Percentiles rank a stretch among this genome's conserved stretches.
Evolutionary conservation across 2,113 vertebrate genomes (phyloP).

Genomic region (Cettia cetti): DNA sequence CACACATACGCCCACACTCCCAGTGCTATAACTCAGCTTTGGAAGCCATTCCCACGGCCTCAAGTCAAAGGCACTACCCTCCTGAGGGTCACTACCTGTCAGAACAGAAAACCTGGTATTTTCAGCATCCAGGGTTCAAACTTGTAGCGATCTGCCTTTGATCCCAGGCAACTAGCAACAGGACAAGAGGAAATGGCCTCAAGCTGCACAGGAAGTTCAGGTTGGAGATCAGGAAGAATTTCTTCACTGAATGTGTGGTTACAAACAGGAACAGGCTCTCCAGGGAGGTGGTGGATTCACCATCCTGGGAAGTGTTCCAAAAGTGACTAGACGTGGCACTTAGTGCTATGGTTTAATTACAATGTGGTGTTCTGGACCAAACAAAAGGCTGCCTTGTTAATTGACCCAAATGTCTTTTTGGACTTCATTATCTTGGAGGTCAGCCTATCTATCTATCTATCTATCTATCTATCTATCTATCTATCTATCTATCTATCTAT

Average conservation of each 20-base stretch:
- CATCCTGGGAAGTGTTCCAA: not conserved
- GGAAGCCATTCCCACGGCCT: too few species aligned
- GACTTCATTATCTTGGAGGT: not conserved
- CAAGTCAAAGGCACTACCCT: too few species aligned
- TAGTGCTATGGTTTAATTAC: not conserved
- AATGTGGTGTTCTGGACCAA: not conserved
- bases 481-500: not conserved
- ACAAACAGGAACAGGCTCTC: not conserved
- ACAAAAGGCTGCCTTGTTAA: not conserved
- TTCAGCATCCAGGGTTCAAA: too few species aligned
- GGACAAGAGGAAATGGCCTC: not conserved
- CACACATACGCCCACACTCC: too few species aligned
- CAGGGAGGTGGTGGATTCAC: not conserved
- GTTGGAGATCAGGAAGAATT: not conserved
- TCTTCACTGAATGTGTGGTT: not conserved
- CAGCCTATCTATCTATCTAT: not conserved
- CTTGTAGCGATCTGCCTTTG: not conserved
- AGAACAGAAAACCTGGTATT: too few species aligned
- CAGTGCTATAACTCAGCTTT: too few species aligned
- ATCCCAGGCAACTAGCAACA: too few species aligned
- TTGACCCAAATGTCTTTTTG: not conserved
- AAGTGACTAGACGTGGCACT: not conserved
- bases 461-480: not conserved
- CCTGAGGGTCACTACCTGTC: too few species aligned
- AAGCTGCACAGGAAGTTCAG: not conserved